A percentile compares a stretch with the other conserved stretches of the same genome.
Evolutionary conservation across 2,113 vertebrate genomes (phyloP).

Genomic region (Amblyopsis rosae): DNA sequence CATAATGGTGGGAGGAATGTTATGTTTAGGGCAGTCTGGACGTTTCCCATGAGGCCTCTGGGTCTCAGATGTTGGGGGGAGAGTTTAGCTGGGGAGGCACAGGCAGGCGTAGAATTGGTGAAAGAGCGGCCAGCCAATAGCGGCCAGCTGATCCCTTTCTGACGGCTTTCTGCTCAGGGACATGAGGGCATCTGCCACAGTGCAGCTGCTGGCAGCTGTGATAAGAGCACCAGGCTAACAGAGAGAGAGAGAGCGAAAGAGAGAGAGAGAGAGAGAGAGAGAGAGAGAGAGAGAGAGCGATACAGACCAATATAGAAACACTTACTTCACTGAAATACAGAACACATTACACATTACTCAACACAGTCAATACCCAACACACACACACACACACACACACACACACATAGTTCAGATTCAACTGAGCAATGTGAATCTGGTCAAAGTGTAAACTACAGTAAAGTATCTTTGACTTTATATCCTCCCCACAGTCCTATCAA

Average conservation of each 20-base stretch:
- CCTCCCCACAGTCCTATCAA: no score
- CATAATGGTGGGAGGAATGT: slow-evolving; percentile 40
- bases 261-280: no score
- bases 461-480: no score
- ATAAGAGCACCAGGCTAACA: slow-evolving; percentile 1
- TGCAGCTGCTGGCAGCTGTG: slow-evolving; percentile 38
- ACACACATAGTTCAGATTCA: background rate
- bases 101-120: slow-evolving; percentile 42
- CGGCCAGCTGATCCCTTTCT: slow-evolving; percentile 55
- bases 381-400: background rate
- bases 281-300: background rate
- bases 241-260: background rate
- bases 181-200: slow-evolving; percentile 8
- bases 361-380: background rate
- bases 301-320: background rate
- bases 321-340: background rate
- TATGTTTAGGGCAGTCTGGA: slow-evolving; percentile 36
- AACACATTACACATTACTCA: no score
- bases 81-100: slow-evolving; percentile 20
- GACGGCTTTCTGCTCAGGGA: slow-evolving; percentile 18
- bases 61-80: slow-evolving; percentile 32
- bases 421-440: no score
- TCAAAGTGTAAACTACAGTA: no score
- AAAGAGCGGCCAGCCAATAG: slow-evolving; percentile 35
- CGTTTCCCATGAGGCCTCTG: slow-evolving; percentile 31